Evolutionary conservation across 2,888 invertebrate species (phyloP).

Genomic region (Agonopterix heracliana): DNA sequence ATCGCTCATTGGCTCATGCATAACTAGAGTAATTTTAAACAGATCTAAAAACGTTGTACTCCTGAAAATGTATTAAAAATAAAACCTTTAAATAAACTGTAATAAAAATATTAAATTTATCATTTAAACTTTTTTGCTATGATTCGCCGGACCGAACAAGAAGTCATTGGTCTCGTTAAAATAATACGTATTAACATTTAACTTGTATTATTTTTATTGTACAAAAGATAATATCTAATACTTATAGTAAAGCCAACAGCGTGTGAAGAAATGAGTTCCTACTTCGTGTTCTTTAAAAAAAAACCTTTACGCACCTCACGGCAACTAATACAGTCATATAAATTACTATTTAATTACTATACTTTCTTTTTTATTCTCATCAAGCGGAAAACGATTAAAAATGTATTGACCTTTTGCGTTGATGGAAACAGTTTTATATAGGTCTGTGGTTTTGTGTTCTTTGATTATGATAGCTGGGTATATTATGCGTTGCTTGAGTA

Average conservation of each 20-base stretch:
- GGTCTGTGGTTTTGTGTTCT: no score
- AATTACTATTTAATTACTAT: conserved; percentile 10
- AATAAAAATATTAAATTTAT: no score
- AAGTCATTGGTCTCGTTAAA: conserved; percentile 4
- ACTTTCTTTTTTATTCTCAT: background rate
- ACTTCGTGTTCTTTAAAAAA: background rate
- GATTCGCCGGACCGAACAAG: background rate
- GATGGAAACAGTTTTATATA: no score
- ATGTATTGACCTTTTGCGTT: conserved; percentile 13
- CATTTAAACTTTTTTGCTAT: no score
- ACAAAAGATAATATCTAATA: conserved; percentile 3
- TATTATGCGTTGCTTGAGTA: no score
- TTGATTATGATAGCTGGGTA: no score
- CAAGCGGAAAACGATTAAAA: conserved; percentile 7
- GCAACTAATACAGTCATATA: conserved; percentile 3
- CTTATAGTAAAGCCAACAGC: conserved; percentile 1
- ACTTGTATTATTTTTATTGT: conserved; percentile 6
- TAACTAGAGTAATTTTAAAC: no score
- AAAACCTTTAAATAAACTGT: no score
- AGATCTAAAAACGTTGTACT: no score
- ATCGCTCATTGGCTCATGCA: no score
- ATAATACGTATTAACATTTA: background rate
- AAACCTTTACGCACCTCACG: background rate
- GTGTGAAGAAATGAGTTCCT: conserved; percentile 6
- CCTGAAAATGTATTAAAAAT: no score